phyloP scores from a whole-genome alignment of 2,113 vertebrate species.

The Isichthys henryi region DNA sequence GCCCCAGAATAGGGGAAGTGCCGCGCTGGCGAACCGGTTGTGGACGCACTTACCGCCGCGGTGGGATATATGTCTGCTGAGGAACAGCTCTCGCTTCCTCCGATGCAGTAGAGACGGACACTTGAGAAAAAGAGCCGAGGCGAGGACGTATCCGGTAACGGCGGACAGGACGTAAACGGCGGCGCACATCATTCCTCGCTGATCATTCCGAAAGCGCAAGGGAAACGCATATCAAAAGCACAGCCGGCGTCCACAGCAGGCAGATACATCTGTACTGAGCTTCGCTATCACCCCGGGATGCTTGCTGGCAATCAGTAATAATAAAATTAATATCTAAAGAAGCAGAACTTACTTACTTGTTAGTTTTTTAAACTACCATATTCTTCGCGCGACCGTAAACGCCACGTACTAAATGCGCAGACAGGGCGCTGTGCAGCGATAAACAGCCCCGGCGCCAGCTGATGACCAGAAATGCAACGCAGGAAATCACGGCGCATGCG shows the following conservation, averaged over 20 bases:
- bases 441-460: neutral
- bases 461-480: neutral
- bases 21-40: too few relatives aligned
- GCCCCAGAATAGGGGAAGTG: conserved; percentile 65
- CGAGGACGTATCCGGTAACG: conserved; percentile 83
- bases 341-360: neutral
- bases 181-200: conserved; percentile 59
- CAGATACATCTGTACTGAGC: neutral
- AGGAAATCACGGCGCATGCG: neutral
- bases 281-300: neutral
- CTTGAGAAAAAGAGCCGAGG: conserved; percentile 81
- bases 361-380: neutral
- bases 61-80: conserved; percentile 88
- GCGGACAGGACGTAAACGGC: conserved; percentile 74
- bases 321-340: neutral
- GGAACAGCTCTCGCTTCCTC: conserved; percentile 75
- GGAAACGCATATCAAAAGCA: neutral
- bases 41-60: conserved; percentile 74
- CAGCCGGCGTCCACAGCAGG: neutral
- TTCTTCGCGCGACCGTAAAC: neutral
- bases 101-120: conserved; percentile 78
- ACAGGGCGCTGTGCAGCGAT: neutral
- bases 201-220: neutral
- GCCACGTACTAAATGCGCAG: neutral
- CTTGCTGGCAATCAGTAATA: neutral